A percentile compares a stretch with the other conserved stretches of the same genome.
Conservation (phyloP, 2,797 vertebrate genomes). For the Acropternis orthonyx region DNA sequence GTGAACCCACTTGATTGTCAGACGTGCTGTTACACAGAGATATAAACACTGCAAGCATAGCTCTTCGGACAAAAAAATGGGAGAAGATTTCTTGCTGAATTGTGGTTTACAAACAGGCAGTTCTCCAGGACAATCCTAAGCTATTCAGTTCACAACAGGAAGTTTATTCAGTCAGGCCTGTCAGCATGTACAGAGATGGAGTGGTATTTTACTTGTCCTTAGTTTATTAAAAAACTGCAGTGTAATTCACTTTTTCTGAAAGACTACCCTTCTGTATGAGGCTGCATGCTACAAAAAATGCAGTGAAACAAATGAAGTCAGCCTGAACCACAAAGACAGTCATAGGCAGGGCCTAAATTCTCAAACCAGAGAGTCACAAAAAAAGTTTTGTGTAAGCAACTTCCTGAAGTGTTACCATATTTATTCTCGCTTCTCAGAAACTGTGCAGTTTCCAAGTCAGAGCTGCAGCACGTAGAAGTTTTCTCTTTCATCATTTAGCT, state of each 20-base stretch:
- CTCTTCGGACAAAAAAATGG: neutral
- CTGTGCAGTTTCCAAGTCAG: neutral
- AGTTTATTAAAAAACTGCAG: neutral
- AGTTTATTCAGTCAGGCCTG: neutral
- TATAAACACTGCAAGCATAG: neutral
- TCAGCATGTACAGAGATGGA: neutral
- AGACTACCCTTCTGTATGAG: neutral
- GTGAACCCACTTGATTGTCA: neutral
- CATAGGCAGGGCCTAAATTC: neutral
- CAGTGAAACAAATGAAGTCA: neutral
- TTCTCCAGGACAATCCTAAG: neutral
- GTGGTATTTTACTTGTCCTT: neutral
- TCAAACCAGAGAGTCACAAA: neutral
- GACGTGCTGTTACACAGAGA: neutral
- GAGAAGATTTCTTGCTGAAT: neutral
- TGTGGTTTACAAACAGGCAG: neutral
- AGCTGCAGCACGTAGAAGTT: neutral
- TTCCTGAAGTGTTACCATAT: neutral
- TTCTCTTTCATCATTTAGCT: neutral
- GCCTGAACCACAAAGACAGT: neutral
- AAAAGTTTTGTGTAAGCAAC: neutral
- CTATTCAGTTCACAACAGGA: neutral
- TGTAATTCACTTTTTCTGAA: neutral
- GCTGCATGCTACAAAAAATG: neutral
- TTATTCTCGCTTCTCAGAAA: slow-evolving; percentile 4